phyloP scores from a whole-genome alignment of 2,113 vertebrate species.

The Salvelinus sp. region DNA sequence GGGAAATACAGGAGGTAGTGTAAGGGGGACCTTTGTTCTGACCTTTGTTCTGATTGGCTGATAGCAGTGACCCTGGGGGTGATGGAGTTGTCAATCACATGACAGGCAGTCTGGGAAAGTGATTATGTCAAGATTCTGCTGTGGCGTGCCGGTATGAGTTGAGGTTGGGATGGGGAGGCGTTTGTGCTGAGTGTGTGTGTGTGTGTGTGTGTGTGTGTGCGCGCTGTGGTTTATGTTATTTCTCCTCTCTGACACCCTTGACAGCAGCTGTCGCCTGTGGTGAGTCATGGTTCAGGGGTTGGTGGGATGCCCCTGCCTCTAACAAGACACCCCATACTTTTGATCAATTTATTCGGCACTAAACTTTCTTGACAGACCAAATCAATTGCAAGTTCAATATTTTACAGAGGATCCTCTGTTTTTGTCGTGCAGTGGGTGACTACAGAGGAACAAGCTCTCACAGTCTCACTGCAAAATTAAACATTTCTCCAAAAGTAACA shows the following conservation, averaged over 20 bases:
- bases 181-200: constrained; percentile 30
- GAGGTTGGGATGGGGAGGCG: not conserved
- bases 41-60: constrained; percentile 50
- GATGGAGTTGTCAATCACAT: constrained; percentile 38
- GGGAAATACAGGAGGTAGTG: too few relatives aligned
- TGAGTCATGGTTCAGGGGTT: not conserved
- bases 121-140: constrained; percentile 36
- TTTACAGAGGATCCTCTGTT: too few relatives aligned
- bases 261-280: not conserved
- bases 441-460: too few relatives aligned
- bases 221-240: not conserved
- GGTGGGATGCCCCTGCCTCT: not conserved
- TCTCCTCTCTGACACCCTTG: not conserved
- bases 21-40: constrained; percentile 18
- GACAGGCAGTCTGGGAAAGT: constrained; percentile 34
- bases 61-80: constrained; percentile 39
- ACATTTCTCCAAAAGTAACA: too few relatives aligned
- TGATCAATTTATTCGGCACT: not conserved
- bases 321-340: not conserved
- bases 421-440: too few relatives aligned
- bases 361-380: not conserved
- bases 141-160: not conserved
- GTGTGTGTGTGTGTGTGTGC: not conserved
- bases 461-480: too few relatives aligned
- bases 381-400: too few relatives aligned